Evolutionary conservation across 2,888 invertebrate genomes (phyloP), one percentile per base, ranked within the genome.

Genomic region (Baccha elongata): DNA sequence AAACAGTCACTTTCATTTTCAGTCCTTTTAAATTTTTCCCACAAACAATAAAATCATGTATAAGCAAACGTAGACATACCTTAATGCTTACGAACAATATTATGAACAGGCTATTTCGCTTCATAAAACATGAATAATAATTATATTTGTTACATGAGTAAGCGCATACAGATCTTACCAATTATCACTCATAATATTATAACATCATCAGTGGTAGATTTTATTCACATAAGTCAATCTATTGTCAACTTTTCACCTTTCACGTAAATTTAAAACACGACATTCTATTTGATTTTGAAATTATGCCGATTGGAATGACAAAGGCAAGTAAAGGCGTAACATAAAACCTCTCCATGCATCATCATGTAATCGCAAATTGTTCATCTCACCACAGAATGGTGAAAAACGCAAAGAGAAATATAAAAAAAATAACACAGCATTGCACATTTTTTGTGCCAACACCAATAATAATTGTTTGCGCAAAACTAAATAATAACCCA

Each of bases 171-270:
- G 19, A 48, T 46, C 32, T 48, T 21, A 42, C 42, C 46, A 64
- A 65, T 72, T 72, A 50, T 65, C 78, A 65, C 65, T 26, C 37
- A 60, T 29, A 29, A 29, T 13, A 29, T 19, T 13, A 21, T 7
- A 40, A 21, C 21, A 23, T 48, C 35, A 53, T 53, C 46, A 17
- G 32, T 23, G 7, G 13, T 48, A 4, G 23, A n/a, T 15, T 15
- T 37, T 17, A 32, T 48, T 11, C 17, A 68, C 62, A 48, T 69
- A 64, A 60, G 42, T 37, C 65, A 52, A 44, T 44, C 71, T 13
- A 48, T 37, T 79, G 67, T 73, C 72, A 55, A 79, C 73, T 79
- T 73, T 73, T 73, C 73, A 79, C 79, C 79, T 79, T 73, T 79
- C 73, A 68, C 73, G 62, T 53, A 48, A 48, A 73, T 53, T 62